Percentiles rank a stretch among this genome's conserved stretches.
Evolutionary conservation across 2,797 vertebrate species (phyloP).

Genomic region (Sarcophilus harrisii): DNA sequence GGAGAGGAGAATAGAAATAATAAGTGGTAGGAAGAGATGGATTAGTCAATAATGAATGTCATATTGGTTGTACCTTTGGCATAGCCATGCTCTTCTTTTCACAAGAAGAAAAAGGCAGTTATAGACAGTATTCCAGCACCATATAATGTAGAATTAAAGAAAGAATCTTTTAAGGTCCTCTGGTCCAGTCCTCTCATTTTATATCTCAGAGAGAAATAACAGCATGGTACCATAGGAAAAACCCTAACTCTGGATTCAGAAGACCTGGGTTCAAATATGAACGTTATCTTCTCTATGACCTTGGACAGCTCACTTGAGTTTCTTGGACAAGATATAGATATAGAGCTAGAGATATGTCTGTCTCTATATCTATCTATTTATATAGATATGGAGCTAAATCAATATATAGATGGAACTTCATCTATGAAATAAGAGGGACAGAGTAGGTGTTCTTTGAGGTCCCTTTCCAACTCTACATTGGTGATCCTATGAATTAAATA

Average conservation of each 20-base stretch:
- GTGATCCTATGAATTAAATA: neutral
- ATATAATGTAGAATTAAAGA: neutral
- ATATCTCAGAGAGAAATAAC: neutral
- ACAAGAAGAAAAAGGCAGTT: neutral
- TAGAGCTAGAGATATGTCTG: too few relatives aligned
- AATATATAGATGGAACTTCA: neutral
- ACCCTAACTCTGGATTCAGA: neutral
- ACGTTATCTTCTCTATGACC: neutral
- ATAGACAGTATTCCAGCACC: neutral
- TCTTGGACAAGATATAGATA: neutral
- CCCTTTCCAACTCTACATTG: neutral
- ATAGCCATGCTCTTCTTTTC: neutral
- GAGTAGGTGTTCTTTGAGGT: neutral
- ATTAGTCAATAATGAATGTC: neutral
- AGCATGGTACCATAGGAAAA: neutral
- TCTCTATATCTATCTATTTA: too few relatives aligned
- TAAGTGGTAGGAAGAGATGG: neutral
- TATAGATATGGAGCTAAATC: too few relatives aligned
- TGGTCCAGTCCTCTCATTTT: neutral
- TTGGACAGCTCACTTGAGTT: neutral
- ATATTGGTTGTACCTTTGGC: neutral
- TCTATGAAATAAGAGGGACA: neutral
- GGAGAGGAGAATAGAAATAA: neutral
- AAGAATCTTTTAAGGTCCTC: neutral
- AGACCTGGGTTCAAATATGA: neutral